Conservation (phyloP, 2,797 vertebrate genomes). For the Lepus oiostolus region DNA sequence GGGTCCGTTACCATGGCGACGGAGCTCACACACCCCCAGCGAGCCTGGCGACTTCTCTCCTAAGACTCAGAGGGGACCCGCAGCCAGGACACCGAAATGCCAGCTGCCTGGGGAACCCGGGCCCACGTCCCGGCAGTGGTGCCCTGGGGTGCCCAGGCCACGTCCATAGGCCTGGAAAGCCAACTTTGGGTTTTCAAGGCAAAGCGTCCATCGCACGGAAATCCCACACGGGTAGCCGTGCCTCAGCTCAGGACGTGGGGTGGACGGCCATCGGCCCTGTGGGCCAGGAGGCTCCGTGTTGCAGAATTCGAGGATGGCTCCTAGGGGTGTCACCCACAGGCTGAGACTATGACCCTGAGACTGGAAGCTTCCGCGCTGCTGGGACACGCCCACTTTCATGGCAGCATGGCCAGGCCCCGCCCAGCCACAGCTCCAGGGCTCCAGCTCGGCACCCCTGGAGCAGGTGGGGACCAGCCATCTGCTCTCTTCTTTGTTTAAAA, state of each 20-base stretch:
- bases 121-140: no score
- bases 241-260: no score
- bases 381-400: background rate
- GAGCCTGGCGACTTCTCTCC: background rate
- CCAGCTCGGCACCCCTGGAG: no score
- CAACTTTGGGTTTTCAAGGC: no score
- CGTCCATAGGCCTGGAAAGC: background rate
- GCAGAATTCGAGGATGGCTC: no score
- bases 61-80: background rate
- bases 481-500: no score
- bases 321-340: no score
- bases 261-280: background rate
- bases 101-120: no score
- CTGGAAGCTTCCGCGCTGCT: no score
- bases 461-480: no score
- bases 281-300: background rate
- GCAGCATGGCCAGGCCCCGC: background rate
- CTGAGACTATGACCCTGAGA: background rate
- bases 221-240: no score
- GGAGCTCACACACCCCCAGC: accelerated
- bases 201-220: background rate
- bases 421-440: background rate
- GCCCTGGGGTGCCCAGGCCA: no score
- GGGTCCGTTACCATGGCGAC: background rate
- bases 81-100: background rate